Percentiles rank a stretch among this genome's conserved stretches.
Conservation (phyloP, 2,888 invertebrate species). For the Callinectes sapidus region DNA sequence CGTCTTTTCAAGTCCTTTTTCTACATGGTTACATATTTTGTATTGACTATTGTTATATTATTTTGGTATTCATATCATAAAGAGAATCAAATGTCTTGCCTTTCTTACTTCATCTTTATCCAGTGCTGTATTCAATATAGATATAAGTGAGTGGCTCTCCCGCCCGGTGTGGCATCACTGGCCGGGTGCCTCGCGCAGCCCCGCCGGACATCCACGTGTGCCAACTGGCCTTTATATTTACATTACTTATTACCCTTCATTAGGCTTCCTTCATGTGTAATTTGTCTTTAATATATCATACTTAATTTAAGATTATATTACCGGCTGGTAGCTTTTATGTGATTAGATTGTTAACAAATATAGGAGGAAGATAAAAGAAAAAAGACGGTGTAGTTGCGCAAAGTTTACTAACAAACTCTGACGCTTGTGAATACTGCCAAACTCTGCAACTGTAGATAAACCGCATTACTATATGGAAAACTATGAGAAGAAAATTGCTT, state of each 20-base stretch:
- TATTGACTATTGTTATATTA: neutral
- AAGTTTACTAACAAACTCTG: conserved; percentile 53
- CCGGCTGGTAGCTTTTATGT: neutral
- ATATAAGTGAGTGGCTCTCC: neutral
- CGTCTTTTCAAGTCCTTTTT: neutral
- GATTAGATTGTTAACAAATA: neutral
- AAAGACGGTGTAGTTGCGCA: conserved; percentile 40
- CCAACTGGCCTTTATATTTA: conserved; percentile 36
- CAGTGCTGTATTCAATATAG: neutral
- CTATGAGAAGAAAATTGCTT: neutral
- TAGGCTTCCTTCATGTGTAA: neutral
- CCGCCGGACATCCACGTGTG: conserved; percentile 30
- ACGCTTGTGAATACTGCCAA: neutral
- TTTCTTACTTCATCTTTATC: neutral
- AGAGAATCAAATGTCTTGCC: neutral
- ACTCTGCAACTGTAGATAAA: neutral
- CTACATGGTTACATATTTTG: neutral
- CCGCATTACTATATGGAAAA: neutral
- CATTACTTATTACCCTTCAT: neutral
- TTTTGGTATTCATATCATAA: neutral
- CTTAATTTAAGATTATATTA: neutral
- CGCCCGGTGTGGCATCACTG: neutral
- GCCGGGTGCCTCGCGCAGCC: neutral
- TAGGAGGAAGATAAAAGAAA: neutral
- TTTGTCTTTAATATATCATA: neutral